These are phyloP conservation scores for Antechinus flavipes DNA, from an alignment of 2,113 vertebrate genomes.

Conservation along the genomic window DNA sequence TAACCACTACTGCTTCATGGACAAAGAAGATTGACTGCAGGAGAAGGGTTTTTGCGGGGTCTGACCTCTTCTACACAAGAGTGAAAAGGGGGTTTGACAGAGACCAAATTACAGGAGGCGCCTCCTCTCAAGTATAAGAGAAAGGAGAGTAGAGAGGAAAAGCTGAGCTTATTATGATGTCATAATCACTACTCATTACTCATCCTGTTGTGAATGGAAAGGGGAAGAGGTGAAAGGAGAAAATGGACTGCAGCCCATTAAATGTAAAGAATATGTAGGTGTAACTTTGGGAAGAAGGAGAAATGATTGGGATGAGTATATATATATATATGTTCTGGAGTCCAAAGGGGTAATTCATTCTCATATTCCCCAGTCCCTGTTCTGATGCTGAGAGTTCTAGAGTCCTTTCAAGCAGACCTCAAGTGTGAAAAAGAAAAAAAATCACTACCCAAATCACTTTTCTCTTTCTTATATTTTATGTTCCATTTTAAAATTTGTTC, in stretches of 20 bases:
- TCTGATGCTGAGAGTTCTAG: neutral
- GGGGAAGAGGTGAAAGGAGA: neutral
- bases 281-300: neutral
- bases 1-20: neutral
- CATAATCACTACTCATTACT: neutral
- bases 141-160: neutral
- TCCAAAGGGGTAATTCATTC: neutral
- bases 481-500: neutral
- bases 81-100: neutral
- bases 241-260: fast-evolving
- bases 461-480: neutral
- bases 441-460: neutral
- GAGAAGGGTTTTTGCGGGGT: neutral
- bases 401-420: neutral
- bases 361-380: neutral
- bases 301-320: neutral
- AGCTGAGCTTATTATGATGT: neutral
- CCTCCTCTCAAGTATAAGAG: neutral
- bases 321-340: neutral
- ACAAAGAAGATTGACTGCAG: neutral
- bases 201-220: neutral
- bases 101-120: neutral
- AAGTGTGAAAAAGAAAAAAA: neutral
- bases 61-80: neutral
- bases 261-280: neutral